Conservation (phyloP, 1,140 invertebrate genomes). For the Lepidurus apus region DNA sequence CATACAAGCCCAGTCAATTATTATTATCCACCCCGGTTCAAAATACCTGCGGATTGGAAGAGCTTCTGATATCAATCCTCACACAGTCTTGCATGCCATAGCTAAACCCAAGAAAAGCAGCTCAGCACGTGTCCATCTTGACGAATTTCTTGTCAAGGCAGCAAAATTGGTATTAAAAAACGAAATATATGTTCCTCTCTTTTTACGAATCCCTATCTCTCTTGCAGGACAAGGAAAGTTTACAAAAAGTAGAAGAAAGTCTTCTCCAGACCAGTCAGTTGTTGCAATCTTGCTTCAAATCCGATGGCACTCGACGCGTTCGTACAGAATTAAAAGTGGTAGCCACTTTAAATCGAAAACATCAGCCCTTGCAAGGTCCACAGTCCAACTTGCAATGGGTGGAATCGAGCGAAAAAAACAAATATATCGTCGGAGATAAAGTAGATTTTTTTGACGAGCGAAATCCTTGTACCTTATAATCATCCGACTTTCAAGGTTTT, state of each 20-base stretch:
- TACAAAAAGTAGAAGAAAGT: constrained; percentile 75
- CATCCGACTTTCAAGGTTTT: constrained; percentile 51
- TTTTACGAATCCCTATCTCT: neutral
- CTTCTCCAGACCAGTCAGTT: constrained; percentile 73
- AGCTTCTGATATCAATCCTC: constrained; percentile 80
- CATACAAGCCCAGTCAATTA: constrained; percentile 68
- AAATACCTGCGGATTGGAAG: constrained; percentile 78
- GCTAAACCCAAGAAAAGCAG: constrained; percentile 55
- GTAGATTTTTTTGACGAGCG: constrained; percentile 39
- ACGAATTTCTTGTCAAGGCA: constrained; percentile 48
- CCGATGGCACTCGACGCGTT: constrained; percentile 69
- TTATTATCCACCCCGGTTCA: constrained; percentile 93
- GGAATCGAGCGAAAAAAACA: constrained; percentile 42
- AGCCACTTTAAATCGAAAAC: constrained; percentile 72
- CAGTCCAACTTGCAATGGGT: constrained; percentile 41
- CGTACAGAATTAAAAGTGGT: constrained; percentile 82
- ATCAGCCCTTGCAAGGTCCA: constrained; percentile 48
- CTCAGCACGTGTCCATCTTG: constrained; percentile 53
- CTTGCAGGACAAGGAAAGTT: constrained; percentile 54
- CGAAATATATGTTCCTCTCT: neutral
- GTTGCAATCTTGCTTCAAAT: constrained; percentile 74
- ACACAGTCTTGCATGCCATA: constrained; percentile 78
- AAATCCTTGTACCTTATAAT: neutral
- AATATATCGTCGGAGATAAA: constrained; percentile 49
- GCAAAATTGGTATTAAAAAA: constrained; percentile 39